These are phyloP conservation scores for Eurystomus glaucurus DNA, from an alignment of 2,797 vertebrate species.

Conservation along the genomic window DNA sequence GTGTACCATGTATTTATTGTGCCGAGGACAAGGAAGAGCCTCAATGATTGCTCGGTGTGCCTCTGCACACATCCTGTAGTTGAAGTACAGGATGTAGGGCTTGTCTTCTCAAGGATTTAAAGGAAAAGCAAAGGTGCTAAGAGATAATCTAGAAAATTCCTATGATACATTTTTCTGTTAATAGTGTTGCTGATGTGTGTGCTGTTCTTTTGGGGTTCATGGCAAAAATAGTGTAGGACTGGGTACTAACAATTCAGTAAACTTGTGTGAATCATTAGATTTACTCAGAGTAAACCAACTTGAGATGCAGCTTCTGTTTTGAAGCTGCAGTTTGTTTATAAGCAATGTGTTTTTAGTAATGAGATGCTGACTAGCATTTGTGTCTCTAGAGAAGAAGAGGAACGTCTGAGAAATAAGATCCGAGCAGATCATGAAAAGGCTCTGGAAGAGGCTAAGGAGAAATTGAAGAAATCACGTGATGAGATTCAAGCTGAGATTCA, in stretches of 20 bases:
- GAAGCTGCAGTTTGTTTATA: constrained; percentile 17
- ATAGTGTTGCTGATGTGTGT: fast-evolving
- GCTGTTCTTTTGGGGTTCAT: not conserved
- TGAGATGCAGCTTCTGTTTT: not conserved
- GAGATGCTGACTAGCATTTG: constrained; percentile 57
- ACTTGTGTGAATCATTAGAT: not conserved
- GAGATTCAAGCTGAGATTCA: constrained; percentile 96
- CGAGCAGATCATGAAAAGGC: constrained; percentile 97
- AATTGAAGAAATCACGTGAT: constrained; percentile 94
- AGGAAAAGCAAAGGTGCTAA: not conserved
- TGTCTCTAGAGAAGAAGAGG: constrained; percentile 93
- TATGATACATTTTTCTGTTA: not conserved
- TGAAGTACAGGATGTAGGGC: not conserved
- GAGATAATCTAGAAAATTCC: not conserved
- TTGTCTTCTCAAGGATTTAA: not conserved
- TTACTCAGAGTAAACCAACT: not conserved
- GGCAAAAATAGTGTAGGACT: not conserved
- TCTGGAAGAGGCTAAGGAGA: constrained; percentile 98
- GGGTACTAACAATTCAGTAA: not conserved
- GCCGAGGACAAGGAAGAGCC: not conserved
- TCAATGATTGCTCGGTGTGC: not conserved
- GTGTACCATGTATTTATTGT: fast-evolving
- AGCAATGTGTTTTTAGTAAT: constrained; percentile 5
- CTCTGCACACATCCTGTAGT: not conserved
- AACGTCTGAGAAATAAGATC: constrained; percentile 96